Base-by-base conservation (phyloP, 2,888 invertebrate genomes). In the Boloria selene region DNA sequence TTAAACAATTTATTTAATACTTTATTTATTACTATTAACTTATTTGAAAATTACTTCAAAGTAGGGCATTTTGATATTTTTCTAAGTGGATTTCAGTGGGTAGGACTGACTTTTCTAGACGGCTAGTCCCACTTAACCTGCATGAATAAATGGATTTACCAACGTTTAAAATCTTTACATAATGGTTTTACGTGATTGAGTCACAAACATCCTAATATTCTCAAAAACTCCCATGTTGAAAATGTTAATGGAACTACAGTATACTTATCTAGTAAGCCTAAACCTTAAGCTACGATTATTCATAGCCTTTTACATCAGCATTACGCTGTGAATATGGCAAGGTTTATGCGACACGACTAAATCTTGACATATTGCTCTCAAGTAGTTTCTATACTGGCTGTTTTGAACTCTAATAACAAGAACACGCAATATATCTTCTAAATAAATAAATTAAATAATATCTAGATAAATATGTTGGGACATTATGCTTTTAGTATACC, bases 361-460 rank as follows among this genome's bases (percentile, higher is more conserved):
- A 56, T 56, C 44, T 56, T 45, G 56, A 56, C 56, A 45, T 56
- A 45, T 45, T 56, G 22, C 44, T 45, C 22, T 26, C 22, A 45
- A 22, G 45, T 26, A 45, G 18, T 7, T 22, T 45, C 7, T 38
- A 1, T 13, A 10, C 22, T 45, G n/a, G 13, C 55, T 6, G 42
- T 56, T 26, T 50, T 22, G n/a, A 4, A 53, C 52, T 16, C 31
- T 7, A 53, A 31, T 22, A 22, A 22, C 16, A 22, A n/a, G 13
- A 22, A 22, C 1, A 50, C 22, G 13, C 10, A 38, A 38, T 38
- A 38, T 38, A 31, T 7, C 10, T 38, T 38, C 31, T 38, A 38
- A 38, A 38, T 10, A 38, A 38, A n/a, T n/a, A n/a, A n/a, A n/a
- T n/a, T n/a, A n/a, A n/a, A n/a, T n/a, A n/a, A n/a, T n/a, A n/a